phyloP scores from a whole-genome alignment of 2,797 vertebrate species.

The Hyperoplus immaculatus region DNA sequence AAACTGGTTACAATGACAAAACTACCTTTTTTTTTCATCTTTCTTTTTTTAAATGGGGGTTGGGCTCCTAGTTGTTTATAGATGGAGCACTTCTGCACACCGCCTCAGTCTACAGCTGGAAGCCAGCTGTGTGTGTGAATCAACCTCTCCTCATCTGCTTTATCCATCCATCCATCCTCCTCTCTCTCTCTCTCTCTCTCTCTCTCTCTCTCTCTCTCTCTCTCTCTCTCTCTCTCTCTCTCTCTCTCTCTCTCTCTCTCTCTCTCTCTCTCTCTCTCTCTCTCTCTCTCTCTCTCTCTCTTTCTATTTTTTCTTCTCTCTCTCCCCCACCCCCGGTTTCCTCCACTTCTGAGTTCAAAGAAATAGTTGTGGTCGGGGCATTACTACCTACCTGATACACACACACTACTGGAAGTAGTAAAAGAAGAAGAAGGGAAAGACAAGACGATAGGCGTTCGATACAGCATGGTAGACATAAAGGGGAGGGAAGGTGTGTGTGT shows the following conservation, averaged over 20 bases:
- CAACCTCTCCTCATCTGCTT: slow-evolving; percentile 81
- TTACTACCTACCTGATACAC: slow-evolving; percentile 74
- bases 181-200: slow-evolving; percentile 36
- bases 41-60: slow-evolving; percentile 56
- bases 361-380: slow-evolving; percentile 72
- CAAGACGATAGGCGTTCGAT: slow-evolving; percentile 42
- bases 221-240: slow-evolving; percentile 34
- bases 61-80: slow-evolving; percentile 77
- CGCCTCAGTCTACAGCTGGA: slow-evolving; percentile 81
- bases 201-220: slow-evolving; percentile 22
- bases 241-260: slow-evolving; percentile 31
- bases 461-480: slow-evolving; percentile 29
- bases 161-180: slow-evolving; percentile 75
- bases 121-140: slow-evolving; percentile 87
- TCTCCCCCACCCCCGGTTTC: slow-evolving; percentile 52
- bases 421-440: slow-evolving; percentile 26
- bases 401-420: slow-evolving; percentile 16
- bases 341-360: slow-evolving; percentile 79
- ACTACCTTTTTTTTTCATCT: slow-evolving; percentile 35
- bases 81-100: slow-evolving; percentile 58
- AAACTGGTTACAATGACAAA: slow-evolving; percentile 68
- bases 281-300: slow-evolving; percentile 36
- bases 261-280: slow-evolving; percentile 38
- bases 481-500: slow-evolving; percentile 40
- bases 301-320: slow-evolving; percentile 31